Evolutionary conservation across 2,797 vertebrate genomes (phyloP), one percentile per base, ranked within the genome.

Genomic region (Enteromius paludinosus): DNA sequence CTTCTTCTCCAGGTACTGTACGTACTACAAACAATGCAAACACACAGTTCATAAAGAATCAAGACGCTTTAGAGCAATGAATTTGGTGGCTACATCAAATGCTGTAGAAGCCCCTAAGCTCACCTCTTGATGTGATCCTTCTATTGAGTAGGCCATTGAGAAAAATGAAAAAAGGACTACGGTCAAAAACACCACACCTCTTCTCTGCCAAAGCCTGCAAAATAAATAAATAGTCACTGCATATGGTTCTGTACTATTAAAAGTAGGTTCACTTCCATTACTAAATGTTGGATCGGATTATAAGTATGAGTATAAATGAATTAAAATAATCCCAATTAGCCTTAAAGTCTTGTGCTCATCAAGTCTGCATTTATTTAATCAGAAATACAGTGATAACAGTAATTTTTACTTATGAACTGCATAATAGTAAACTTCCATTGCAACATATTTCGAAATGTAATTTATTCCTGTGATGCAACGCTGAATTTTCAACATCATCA

Each of bases 61-160:
- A 30, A 62, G 11, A 43, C 0, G 41, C 10, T 33, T 71, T 14
- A 33, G 5, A 8, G 11, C 30, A 61, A 1, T 38, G 23, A 10
- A 9, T 17, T 25, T 30, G 9, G 18, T 54, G 18, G 4, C 25
- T 20, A 47, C 25, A 49, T 28, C 18, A 8, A 18, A 49, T n/a
- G 12, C 25, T 15, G 59, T 7, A 52, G 18, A 61, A 15, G 14
- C 5, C 59, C 25, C 0, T 45, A 10, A 56, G 35, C 92, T 86
- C 95, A 99, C 98, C 93, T 95, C 94, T 90, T 99, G 98, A 93
- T 99, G 98, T 18, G 91, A 77, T 93, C 98, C 98, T 90, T 99
- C 97, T 83, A 96, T 92, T 89, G 95, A 98, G 93, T 99, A 99
- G 83, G 92, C 91, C 86, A 95, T 70, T 88, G 95, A 95, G 89